Evolutionary conservation across 2,113 vertebrate species (phyloP).

Genomic region (Gopherus evgoodei): DNA sequence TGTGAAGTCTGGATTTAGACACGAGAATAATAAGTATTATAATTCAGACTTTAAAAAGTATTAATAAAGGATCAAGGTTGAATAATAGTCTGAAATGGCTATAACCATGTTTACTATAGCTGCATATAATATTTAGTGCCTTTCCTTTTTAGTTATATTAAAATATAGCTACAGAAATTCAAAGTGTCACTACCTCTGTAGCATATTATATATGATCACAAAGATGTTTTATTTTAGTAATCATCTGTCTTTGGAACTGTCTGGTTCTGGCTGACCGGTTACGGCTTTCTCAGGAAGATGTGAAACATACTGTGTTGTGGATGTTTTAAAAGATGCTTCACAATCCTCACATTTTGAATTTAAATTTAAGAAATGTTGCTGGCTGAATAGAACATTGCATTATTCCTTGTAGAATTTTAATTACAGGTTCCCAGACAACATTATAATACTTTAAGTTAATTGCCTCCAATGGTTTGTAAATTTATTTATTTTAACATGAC

Average conservation of each 20-base stretch:
- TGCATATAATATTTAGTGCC: not conserved
- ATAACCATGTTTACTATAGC: not conserved
- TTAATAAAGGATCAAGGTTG: not conserved
- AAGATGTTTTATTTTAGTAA: not conserved
- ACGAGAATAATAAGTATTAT: not conserved
- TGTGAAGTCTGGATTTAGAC: not conserved
- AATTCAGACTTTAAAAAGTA: not conserved
- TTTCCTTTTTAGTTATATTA: not conserved
- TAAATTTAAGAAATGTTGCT: not conserved
- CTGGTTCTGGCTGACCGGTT: not conserved
- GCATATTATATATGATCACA: not conserved
- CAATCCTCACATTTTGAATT: not conserved
- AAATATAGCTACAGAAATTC: not conserved
- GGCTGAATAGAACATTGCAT: not conserved
- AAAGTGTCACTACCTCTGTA: not conserved
- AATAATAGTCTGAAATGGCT: not conserved
- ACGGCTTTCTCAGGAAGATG: not conserved
- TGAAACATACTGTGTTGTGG: not conserved
- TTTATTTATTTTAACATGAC: not conserved
- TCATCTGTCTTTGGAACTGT: not conserved
- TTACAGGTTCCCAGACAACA: not conserved
- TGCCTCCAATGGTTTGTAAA: not conserved
- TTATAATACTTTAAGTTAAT: not conserved
- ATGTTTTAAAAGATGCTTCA: not conserved
- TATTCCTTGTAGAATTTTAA: not conserved